Evolutionary conservation across 2,113 vertebrate genomes (phyloP).

Genomic region (Tachuris rubrigastra): DNA sequence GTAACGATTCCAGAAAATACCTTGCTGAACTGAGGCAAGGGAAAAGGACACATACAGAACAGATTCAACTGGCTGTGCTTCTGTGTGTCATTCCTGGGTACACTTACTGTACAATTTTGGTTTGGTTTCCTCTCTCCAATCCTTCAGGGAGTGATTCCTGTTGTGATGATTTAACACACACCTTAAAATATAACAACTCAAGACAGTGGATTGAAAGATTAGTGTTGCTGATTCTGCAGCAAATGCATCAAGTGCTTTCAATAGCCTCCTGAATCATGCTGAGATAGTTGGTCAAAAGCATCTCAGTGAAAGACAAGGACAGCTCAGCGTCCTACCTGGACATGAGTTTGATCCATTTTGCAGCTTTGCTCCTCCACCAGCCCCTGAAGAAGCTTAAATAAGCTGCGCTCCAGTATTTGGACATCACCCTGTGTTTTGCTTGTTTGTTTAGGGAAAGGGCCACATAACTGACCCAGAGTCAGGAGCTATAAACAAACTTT

Average conservation of each 20-base stretch:
- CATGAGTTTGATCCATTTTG: not conserved
- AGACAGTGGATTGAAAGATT: not conserved
- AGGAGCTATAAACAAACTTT: slow-evolving; percentile 9
- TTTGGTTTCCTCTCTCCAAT: not conserved
- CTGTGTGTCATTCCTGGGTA: not conserved
- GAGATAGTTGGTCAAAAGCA: not conserved
- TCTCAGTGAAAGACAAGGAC: not conserved
- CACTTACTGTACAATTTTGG: not conserved
- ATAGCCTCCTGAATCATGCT: not conserved
- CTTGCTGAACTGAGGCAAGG: not conserved
- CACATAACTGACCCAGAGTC: not conserved
- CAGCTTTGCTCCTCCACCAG: not conserved
- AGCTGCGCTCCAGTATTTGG: not conserved
- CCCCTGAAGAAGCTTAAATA: not conserved
- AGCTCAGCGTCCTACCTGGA: not conserved
- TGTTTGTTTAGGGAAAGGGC: slow-evolving; percentile 62
- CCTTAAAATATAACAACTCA: not conserved
- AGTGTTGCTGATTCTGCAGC: not conserved
- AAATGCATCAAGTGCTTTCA: not conserved
- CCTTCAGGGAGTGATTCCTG: not conserved
- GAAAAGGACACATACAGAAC: not conserved
- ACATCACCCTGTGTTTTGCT: slow-evolving; percentile 54
- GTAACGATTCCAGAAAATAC: not conserved
- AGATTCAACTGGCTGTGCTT: not conserved
- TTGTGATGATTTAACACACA: not conserved